phyloP scores from a whole-genome alignment of 2,888 invertebrate genomes.

The Limulus polyphemus region DNA sequence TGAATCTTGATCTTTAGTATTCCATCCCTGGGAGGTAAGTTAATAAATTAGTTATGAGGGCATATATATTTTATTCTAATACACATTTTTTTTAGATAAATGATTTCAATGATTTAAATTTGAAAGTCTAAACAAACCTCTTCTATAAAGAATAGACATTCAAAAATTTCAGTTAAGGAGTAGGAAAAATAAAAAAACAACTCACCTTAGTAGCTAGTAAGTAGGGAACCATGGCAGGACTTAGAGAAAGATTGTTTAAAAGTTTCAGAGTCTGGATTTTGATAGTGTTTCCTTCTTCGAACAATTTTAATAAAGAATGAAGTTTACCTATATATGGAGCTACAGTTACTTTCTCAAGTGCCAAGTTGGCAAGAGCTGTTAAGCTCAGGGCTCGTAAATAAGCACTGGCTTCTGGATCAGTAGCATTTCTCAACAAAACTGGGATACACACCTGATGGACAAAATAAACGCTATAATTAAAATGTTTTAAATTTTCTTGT shows the following conservation, averaged over 20 bases:
- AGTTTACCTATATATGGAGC: constrained; percentile 14
- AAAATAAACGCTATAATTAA: constrained; percentile 3
- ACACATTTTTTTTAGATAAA: background rate
- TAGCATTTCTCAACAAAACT: constrained; percentile 37
- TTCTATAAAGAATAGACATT: too few relatives aligned
- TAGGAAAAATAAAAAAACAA: background rate
- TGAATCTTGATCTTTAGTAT: too few relatives aligned
- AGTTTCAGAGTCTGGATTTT: constrained; percentile 44
- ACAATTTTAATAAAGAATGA: constrained; percentile 29
- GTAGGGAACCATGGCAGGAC: constrained; percentile 46
- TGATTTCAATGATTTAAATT: background rate
- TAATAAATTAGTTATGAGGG: too few relatives aligned
- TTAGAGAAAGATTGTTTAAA: constrained; percentile 47
- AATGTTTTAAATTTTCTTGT: too few relatives aligned
- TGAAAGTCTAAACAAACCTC: background rate
- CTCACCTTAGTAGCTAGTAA: constrained; percentile 46
- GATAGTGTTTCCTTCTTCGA: constrained; percentile 38
- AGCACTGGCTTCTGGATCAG: constrained; percentile 34
- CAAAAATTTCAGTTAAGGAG: too few relatives aligned
- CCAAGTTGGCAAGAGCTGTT: constrained; percentile 45
- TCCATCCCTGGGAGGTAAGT: too few relatives aligned
- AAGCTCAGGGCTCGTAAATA: constrained; percentile 40
- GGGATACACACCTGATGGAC: constrained; percentile 40
- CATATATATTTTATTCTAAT: too few relatives aligned
- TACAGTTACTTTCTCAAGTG: constrained; percentile 31